phyloP scores from a whole-genome alignment of 2,888 invertebrate genomes.

The Nymphalis polychloros region DNA sequence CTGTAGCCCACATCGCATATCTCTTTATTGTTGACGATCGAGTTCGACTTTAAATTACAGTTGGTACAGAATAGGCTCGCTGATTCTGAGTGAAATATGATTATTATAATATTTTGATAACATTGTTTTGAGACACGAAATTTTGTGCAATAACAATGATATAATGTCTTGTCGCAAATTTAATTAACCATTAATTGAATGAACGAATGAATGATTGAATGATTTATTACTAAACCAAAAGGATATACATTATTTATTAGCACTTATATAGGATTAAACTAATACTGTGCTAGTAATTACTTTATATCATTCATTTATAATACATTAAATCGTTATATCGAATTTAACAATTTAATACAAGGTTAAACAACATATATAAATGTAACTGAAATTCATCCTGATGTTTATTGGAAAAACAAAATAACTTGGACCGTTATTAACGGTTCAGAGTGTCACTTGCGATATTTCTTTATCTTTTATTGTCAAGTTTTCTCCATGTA shows the following conservation, averaged over 20 bases:
- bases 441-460: constrained; percentile 26
- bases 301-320: background rate
- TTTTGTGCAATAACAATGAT: background rate
- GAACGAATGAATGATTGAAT: constrained; percentile 1
- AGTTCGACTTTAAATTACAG: too few relatives aligned
- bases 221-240: background rate
- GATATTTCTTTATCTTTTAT: constrained; percentile 29
- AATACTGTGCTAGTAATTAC: background rate
- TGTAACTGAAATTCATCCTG: background rate
- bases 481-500: constrained; percentile 54
- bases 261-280: constrained; percentile 4
- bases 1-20: too few relatives aligned
- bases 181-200: background rate
- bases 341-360: background rate
- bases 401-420: constrained; percentile 8
- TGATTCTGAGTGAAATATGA: constrained; percentile 16
- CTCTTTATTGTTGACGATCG: too few relatives aligned
- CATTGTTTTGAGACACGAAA: constrained; percentile 11
- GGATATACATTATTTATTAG: constrained; percentile 5
- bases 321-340: too few relatives aligned
- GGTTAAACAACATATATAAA: background rate
- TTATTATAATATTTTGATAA: constrained; percentile 21
- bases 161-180: background rate
- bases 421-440: constrained; percentile 17
- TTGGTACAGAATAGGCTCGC: too few relatives aligned